Evolutionary conservation across 2,888 invertebrate genomes (phyloP).

Genomic region (Drosophila stalkeri): DNA sequence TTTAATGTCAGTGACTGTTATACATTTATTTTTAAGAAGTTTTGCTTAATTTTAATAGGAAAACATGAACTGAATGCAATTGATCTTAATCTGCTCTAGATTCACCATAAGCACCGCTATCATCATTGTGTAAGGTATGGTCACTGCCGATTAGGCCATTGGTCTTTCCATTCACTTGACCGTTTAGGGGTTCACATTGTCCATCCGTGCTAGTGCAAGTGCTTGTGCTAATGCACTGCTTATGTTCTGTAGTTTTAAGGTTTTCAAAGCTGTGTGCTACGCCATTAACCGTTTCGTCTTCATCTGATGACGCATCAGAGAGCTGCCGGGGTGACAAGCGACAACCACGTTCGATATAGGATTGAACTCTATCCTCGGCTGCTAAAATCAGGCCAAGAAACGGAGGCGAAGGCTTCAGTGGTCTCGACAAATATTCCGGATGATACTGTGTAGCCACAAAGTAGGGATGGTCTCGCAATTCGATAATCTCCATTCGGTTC

Average conservation of each 20-base stretch:
- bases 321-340: slow-evolving; percentile 90
- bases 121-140: neutral
- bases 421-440: slow-evolving; percentile 97
- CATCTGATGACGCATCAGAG: slow-evolving; percentile 90
- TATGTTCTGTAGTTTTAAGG: slow-evolving; percentile 21
- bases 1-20: neutral
- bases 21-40: neutral
- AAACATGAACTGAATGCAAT: neutral
- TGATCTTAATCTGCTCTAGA: neutral
- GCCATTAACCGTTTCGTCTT: slow-evolving; percentile 71
- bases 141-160: neutral
- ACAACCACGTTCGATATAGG: slow-evolving; percentile 90
- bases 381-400: slow-evolving; percentile 98
- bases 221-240: neutral
- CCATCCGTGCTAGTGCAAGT: slow-evolving; percentile 7
- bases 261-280: slow-evolving; percentile 30
- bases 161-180: slow-evolving; percentile 1
- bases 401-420: slow-evolving; percentile 96
- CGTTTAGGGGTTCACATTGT: neutral
- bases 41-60: neutral
- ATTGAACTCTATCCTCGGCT: slow-evolving; percentile 91
- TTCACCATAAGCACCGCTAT: neutral
- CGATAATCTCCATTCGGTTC: slow-evolving; percentile 97
- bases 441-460: slow-evolving; percentile 99
- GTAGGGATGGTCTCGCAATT: slow-evolving; percentile 94